phyloP scores from a whole-genome alignment of 2,113 vertebrate species.

The Leiothrix lutea region DNA sequence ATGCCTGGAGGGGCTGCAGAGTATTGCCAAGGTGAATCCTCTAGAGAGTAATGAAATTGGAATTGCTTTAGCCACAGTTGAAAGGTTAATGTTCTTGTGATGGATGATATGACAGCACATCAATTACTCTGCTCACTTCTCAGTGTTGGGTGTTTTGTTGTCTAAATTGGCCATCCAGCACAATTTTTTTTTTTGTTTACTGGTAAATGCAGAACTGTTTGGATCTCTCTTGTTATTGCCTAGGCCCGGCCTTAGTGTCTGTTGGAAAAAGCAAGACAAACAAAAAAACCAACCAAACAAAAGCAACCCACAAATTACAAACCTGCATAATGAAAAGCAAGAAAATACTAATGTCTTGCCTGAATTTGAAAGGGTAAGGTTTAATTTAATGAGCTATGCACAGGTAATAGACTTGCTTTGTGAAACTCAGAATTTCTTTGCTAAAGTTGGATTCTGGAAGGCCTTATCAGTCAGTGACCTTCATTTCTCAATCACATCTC shows the following conservation, averaged over 20 bases:
- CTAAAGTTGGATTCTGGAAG: neutral
- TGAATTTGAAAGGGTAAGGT: neutral
- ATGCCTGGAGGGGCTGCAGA: neutral
- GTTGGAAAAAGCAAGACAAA: neutral
- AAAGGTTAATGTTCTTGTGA: slow-evolving; percentile 33
- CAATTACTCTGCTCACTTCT: neutral
- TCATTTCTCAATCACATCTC: neutral
- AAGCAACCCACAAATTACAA: neutral
- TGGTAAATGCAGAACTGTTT: neutral
- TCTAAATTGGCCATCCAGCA: neutral
- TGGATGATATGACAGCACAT: neutral
- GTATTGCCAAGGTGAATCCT: neutral
- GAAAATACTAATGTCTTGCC: neutral
- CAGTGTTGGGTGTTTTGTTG: neutral
- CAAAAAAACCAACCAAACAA: neutral
- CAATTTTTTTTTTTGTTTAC: neutral
- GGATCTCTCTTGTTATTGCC: neutral
- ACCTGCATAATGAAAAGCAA: neutral
- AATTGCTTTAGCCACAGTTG: slow-evolving; percentile 25
- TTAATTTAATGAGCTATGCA: neutral
- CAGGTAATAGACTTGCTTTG: neutral
- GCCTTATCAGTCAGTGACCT: neutral
- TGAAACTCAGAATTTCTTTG: neutral
- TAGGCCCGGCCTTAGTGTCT: neutral
- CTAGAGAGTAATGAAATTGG: slow-evolving; percentile 2